phyloP scores from a whole-genome alignment of 2,113 vertebrate genomes.

The Caranx ignobilis region DNA sequence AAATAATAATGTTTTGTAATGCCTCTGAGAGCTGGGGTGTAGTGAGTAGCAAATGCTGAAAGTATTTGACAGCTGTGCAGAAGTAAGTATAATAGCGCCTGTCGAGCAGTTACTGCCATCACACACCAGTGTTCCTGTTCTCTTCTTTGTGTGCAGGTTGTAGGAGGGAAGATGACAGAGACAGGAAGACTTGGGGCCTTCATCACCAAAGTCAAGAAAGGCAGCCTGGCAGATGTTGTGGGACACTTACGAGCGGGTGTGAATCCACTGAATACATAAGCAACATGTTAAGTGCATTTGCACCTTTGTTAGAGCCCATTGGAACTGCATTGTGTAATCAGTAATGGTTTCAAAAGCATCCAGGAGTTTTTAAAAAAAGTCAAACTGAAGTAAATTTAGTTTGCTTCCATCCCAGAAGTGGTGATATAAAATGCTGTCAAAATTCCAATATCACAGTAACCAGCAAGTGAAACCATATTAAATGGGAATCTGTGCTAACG shows the following conservation, averaged over 20 bases:
- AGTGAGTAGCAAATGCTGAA: background rate
- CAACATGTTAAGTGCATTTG: too few relatives aligned
- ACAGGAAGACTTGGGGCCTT: slow-evolving; percentile 97
- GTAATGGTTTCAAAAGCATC: background rate
- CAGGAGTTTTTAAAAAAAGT: background rate
- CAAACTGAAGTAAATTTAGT: background rate
- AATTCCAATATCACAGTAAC: background rate
- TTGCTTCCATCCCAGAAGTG: background rate
- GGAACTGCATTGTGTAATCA: background rate
- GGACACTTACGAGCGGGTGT: slow-evolving; percentile 97
- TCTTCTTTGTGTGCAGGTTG: slow-evolving; percentile 85
- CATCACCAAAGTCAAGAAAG: slow-evolving; percentile 99
- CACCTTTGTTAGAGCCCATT: background rate
- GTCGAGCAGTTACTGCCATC: background rate
- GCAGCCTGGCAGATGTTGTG: slow-evolving; percentile 97
- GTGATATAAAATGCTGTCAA: background rate
- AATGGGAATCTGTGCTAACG: background rate
- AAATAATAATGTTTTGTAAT: background rate
- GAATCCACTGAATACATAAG: background rate
- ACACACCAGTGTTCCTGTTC: background rate
- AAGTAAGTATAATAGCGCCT: background rate
- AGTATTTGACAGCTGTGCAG: background rate
- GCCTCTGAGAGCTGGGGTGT: background rate
- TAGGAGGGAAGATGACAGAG: slow-evolving; percentile 98
- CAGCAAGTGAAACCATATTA: too few relatives aligned